Evolutionary conservation across 2,113 vertebrate genomes (phyloP).

Genomic region (Telmatochromis sp.): DNA sequence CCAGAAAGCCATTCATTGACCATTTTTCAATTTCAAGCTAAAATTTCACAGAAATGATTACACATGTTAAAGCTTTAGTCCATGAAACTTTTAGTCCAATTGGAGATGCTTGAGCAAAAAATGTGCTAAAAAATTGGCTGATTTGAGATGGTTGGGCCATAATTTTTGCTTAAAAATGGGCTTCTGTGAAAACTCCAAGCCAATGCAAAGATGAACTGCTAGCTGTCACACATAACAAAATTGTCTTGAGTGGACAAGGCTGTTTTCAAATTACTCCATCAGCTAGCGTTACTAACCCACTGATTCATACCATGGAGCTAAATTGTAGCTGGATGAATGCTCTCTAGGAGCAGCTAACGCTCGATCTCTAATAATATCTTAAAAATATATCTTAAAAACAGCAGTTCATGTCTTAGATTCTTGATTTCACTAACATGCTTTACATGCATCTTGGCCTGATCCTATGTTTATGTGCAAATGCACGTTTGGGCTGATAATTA

Average conservation of each 20-base stretch:
- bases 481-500: background rate
- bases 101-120: background rate
- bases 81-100: background rate
- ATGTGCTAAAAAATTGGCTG: background rate
- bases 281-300: background rate
- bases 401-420: background rate
- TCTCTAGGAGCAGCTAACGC: background rate
- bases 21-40: background rate
- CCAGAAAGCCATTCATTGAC: background rate
- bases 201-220: background rate
- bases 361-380: background rate
- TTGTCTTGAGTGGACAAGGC: background rate
- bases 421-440: background rate
- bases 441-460: background rate
- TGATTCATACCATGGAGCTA: background rate
- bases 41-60: background rate
- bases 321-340: background rate
- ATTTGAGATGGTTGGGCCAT: background rate
- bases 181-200: background rate
- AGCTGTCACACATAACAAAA: background rate
- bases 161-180: background rate
- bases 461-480: background rate
- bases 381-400: background rate
- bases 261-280: background rate
- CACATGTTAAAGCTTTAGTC: background rate